A percentile compares a stretch with the other conserved stretches of the same genome.
Conservation (phyloP, 2,888 invertebrate genomes). For the Apamea epomidion region DNA sequence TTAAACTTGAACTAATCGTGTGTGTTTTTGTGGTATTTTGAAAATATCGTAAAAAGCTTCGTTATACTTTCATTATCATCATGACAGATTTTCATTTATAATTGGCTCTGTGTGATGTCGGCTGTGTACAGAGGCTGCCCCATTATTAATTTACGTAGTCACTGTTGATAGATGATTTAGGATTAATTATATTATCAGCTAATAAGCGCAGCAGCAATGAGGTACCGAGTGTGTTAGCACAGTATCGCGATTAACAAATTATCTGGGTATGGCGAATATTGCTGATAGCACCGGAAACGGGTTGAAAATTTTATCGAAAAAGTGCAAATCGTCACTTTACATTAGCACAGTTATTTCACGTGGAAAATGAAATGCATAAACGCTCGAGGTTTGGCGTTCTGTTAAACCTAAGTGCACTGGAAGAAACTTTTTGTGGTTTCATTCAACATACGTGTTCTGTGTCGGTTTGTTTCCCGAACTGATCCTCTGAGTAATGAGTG, state of each 20-base stretch:
- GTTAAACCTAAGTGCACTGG: conserved; percentile 10
- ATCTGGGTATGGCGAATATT: background rate
- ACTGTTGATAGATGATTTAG: conserved; percentile 8
- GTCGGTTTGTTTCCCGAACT: conserved; percentile 36
- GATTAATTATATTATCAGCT: conserved; percentile 13
- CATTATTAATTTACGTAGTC: conserved; percentile 29
- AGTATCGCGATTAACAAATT: background rate
- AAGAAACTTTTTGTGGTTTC: conserved; percentile 13
- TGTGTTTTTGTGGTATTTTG: background rate
- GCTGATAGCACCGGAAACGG: background rate
- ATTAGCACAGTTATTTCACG: background rate
- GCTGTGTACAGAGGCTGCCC: background rate
- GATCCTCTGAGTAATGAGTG: conserved; percentile 51
- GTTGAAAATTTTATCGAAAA: background rate
- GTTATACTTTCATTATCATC: background rate
- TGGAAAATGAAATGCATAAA: conserved; percentile 14
- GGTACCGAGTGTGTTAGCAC: background rate
- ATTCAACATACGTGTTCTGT: conserved; percentile 24
- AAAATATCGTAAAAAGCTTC: background rate
- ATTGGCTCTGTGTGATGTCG: conserved; percentile 9
- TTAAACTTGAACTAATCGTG: background rate
- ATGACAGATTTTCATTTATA: conserved; percentile 21
- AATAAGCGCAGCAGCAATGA: background rate
- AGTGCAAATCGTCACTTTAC: background rate
- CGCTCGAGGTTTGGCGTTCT: conserved; percentile 1